phyloP scores from a whole-genome alignment of 2,113 vertebrate genomes.

The Cariama cristata region DNA sequence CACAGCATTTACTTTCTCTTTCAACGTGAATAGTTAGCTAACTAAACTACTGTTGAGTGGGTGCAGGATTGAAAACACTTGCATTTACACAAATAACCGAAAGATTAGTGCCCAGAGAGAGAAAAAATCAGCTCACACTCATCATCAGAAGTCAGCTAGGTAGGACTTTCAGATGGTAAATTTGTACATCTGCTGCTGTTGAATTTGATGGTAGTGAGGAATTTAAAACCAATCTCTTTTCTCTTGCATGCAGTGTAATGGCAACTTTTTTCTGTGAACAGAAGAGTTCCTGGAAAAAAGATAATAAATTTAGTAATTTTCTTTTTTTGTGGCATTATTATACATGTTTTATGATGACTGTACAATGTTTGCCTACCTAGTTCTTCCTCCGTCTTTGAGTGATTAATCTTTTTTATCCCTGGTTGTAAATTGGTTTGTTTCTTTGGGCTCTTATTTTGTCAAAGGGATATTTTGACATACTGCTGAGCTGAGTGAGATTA shows the following conservation, averaged over 20 bases:
- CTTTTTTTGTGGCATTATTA: constrained; percentile 32
- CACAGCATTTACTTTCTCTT: neutral
- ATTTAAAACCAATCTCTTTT: constrained; percentile 24
- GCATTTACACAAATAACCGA: neutral
- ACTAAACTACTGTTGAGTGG: neutral
- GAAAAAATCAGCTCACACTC: constrained; percentile 27
- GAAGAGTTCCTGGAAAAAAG: constrained; percentile 11
- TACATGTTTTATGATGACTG: constrained; percentile 54
- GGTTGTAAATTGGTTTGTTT: constrained; percentile 56
- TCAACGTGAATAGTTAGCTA: neutral
- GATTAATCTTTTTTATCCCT: constrained; percentile 42
- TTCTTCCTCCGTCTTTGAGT: constrained; percentile 31
- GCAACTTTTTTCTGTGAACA: constrained; percentile 26
- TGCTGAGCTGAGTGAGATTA: constrained; percentile 45
- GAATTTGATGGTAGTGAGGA: neutral
- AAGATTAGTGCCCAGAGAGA: neutral
- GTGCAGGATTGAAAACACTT: neutral
- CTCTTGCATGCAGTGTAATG: neutral
- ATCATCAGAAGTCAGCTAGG: neutral
- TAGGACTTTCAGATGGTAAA: neutral
- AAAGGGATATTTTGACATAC: constrained; percentile 28
- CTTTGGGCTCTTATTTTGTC: constrained; percentile 54
- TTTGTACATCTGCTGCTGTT: neutral
- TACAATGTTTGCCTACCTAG: neutral
- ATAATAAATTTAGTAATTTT: constrained; percentile 54